Base-by-base conservation (phyloP, 35 echinoderm and acorn worm species). In the Acanthaster planci region DNA sequence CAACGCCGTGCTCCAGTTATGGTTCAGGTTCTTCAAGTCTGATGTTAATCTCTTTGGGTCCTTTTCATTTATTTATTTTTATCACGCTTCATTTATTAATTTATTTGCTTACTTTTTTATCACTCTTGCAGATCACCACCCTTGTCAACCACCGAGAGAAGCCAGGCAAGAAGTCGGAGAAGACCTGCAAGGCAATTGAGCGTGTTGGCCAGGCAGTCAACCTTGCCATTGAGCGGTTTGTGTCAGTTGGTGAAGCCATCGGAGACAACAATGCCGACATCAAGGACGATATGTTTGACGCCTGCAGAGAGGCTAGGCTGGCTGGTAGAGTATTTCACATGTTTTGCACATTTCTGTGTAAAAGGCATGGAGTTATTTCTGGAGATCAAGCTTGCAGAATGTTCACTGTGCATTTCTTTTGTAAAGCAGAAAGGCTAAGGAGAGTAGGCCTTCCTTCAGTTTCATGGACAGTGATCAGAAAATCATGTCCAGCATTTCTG, bases 141-240 rank as follows among this genome's bases (percentile, higher is more conserved):
- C 86, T 99, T 17, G 96, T 99, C 37, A 99, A 99, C 77, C 96
- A 99, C 68, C 90, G 82, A 80, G 96, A 99, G 60, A 93, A 94
- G 51, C 21, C 30, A 3, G 82, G 88, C 42, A 88, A 86, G 80
- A 78, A 86, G 29, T 99, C 96, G 16, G 96, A 99, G 82, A 93
- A 93, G 75, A 92, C 96, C 8, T 94, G 92, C 78, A 80, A 89
- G 77, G 96, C 96, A 60, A 93, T 99, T 39, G 96, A 94, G 78
- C 52, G 89, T 14, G 88, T 94, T 1, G 96, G 96, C 37, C 95
- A 98, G 60, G 95, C 95, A 2, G 95, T 93, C 53, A 91, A 90
- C 58, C 55, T 94, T 16, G 96, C 96, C 29, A 92, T 99, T 22
- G 92, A 91, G 60, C 88, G 89, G 60, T 99, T 99, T 80, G 92